A percentile compares a stretch with the other conserved stretches of the same genome.
These are phyloP conservation scores for Enteromius paludinosus DNA, from an alignment of 2,797 vertebrate species.

Conservation along the genomic window DNA sequence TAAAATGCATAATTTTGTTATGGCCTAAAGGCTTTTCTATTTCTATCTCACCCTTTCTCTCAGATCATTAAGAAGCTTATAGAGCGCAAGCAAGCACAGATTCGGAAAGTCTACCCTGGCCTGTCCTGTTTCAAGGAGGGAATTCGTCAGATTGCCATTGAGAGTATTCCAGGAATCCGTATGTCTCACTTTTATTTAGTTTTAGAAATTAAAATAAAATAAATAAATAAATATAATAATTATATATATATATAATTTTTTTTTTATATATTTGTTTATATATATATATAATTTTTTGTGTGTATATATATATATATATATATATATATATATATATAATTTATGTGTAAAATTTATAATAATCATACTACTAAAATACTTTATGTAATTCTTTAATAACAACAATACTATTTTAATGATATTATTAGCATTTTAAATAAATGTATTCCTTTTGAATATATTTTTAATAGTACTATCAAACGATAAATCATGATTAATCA, in stretches of 20 bases:
- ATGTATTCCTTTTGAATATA: not conserved
- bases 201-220: too few relatives aligned
- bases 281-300: too few relatives aligned
- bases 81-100: conserved; percentile 97
- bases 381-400: not conserved
- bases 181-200: conserved; percentile 63
- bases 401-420: not conserved
- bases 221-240: too few relatives aligned
- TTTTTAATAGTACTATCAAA: not conserved
- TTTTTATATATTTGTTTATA: too few relatives aligned
- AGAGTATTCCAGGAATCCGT: conserved; percentile 99
- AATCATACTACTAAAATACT: not conserved
- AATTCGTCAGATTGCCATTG: conserved; percentile 97
- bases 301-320: too few relatives aligned
- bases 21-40: conserved; percentile 5
- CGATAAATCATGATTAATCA: too few relatives aligned
- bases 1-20: not conserved
- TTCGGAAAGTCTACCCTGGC: conserved; percentile 96
- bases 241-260: too few relatives aligned
- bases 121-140: conserved; percentile 99
- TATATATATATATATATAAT: too few relatives aligned
- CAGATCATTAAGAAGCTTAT: conserved; percentile 99
- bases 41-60: conserved; percentile 47
- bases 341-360: not conserved
- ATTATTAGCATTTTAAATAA: not conserved